These are phyloP conservation scores for Psylliodes chrysocephalus DNA, from an alignment of 2,888 invertebrate species.

Conservation along the genomic window DNA sequence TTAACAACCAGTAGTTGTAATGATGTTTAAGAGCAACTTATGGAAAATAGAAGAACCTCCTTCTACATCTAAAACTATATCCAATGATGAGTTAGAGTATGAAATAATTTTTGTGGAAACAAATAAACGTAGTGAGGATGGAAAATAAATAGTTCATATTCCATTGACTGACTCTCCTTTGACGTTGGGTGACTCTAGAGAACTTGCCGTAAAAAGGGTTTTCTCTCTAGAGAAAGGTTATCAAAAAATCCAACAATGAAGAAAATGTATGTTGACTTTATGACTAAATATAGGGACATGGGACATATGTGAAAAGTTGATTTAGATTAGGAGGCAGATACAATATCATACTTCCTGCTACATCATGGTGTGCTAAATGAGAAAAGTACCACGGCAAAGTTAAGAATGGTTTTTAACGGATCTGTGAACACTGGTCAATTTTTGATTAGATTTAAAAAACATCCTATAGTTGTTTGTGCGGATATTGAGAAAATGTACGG, in stretches of 20 bases:
- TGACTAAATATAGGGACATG: not conserved
- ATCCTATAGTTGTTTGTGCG: too few relatives aligned
- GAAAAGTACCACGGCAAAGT: slow-evolving; percentile 25
- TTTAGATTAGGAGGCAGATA: slow-evolving; percentile 24
- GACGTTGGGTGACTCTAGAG: too few relatives aligned
- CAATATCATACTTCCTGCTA: slow-evolving; percentile 14
- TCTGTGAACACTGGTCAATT: slow-evolving; percentile 23
- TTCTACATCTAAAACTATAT: not conserved
- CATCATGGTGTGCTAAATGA: slow-evolving; percentile 25
- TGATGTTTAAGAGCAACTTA: not conserved
- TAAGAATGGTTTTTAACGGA: slow-evolving; percentile 30
- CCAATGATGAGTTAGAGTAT: not conserved
- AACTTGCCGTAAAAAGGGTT: slow-evolving; percentile 9
- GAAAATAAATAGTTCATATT: too few relatives aligned
- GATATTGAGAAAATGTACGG: too few relatives aligned
- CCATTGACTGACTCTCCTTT: not conserved
- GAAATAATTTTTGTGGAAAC: not conserved
- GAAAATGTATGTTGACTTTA: not conserved
- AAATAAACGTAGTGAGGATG: slow-evolving; percentile 12
- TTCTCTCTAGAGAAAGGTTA: slow-evolving; percentile 26
- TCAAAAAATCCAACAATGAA: not conserved
- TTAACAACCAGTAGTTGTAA: too few relatives aligned
- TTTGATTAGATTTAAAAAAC: slow-evolving; percentile 4
- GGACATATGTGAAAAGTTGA: not conserved
- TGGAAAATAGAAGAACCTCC: slow-evolving; percentile 9